A percentile compares a stretch with the other conserved stretches of the same genome.
phyloP scores from a whole-genome alignment of 92 coral and sea anemone species.

The Parazoanthus swiftii region DNA sequence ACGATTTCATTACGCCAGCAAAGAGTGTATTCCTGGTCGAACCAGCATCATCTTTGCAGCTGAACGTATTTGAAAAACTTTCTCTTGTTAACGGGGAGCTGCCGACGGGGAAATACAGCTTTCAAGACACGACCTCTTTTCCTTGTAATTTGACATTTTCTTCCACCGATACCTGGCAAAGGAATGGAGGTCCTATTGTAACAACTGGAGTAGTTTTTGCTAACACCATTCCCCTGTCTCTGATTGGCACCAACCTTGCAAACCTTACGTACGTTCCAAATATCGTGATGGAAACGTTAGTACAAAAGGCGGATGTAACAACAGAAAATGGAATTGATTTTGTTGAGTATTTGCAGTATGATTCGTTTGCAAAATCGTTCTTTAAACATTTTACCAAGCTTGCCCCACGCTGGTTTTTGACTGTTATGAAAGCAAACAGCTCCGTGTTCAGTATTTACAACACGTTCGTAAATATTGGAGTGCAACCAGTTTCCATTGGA shows the following conservation, averaged over 20 bases:
- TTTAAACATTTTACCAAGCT: conserved; percentile 35
- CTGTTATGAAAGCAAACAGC: conserved; percentile 24
- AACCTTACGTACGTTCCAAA: not conserved
- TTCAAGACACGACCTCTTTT: not conserved
- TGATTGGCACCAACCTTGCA: conserved; percentile 41
- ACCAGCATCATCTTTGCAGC: conserved; percentile 15
- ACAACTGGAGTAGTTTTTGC: conserved; percentile 50
- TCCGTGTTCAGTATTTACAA: conserved; percentile 45
- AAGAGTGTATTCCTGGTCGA: conserved; percentile 34
- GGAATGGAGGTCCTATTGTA: not conserved
- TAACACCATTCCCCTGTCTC: conserved; percentile 44
- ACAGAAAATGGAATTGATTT: conserved; percentile 13
- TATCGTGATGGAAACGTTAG: conserved; percentile 12
- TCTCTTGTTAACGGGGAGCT: conserved; percentile 44
- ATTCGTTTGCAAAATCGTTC: conserved; percentile 46
- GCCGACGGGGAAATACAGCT: conserved; percentile 47
- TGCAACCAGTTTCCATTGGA: not conserved
- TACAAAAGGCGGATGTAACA: conserved; percentile 1
- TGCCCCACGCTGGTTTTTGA: conserved; percentile 55
- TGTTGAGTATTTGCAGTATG: conserved; percentile 41
- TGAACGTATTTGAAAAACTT: conserved; percentile 13
- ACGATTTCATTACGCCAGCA: conserved; percentile 46
- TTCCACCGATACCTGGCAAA: conserved; percentile 48
- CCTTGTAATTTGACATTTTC: conserved; percentile 44
- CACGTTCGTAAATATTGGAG: conserved; percentile 42